Evolutionary conservation across 2,797 vertebrate species (phyloP).

Genomic region (Hippopotamyrus pictus): DNA sequence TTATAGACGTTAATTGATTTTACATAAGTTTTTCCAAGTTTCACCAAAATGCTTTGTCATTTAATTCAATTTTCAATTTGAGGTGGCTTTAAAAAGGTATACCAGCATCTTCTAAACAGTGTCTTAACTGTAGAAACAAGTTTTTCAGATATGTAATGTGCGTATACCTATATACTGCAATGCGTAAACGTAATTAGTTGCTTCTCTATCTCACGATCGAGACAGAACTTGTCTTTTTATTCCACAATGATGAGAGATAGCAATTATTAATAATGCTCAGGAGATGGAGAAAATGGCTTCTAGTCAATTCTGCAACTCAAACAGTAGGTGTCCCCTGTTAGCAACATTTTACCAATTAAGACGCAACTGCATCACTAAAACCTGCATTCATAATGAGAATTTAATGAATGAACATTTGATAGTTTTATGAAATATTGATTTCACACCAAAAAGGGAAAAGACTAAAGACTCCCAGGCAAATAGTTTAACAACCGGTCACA

Average conservation of each 20-base stretch:
- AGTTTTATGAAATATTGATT: background rate
- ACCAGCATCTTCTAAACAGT: background rate
- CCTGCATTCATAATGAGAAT: background rate
- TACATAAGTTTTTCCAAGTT: background rate
- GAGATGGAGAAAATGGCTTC: background rate
- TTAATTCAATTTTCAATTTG: background rate
- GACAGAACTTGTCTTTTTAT: background rate
- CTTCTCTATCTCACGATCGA: background rate
- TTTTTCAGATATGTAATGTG: background rate
- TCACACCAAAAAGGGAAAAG: background rate
- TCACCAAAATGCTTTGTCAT: background rate
- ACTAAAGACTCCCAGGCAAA: background rate
- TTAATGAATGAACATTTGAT: background rate
- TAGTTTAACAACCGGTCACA: background rate
- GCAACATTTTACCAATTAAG: background rate
- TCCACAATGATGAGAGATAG: background rate
- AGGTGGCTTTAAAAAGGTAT: background rate
- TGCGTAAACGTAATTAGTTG: background rate
- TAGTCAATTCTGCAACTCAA: background rate
- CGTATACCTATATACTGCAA: background rate
- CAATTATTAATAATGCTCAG: background rate
- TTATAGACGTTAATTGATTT: background rate
- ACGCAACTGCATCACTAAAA: background rate
- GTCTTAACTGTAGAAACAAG: background rate
- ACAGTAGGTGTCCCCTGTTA: background rate